A percentile compares a stretch with the other conserved stretches of the same genome.
Evolutionary conservation across 2,888 invertebrate genomes (phyloP).

Genomic region (Lordiphosa fenestrarum): DNA sequence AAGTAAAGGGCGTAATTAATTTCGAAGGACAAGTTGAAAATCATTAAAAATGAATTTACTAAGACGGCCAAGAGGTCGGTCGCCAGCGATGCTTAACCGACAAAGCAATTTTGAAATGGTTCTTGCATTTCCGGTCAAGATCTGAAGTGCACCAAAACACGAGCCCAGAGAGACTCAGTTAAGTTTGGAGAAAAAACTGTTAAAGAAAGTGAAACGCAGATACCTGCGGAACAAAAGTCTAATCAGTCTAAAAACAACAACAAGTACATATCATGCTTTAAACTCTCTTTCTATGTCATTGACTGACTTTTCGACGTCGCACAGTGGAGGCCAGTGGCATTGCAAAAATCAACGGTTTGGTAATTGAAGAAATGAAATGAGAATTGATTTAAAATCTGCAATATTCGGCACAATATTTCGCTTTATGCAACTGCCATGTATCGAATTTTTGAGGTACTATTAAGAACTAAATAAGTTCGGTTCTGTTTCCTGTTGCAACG

Average conservation of each 20-base stretch:
- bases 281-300: conserved; percentile 74
- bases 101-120: conserved; percentile 1
- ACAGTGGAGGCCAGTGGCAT: neutral
- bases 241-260: conserved; percentile 32
- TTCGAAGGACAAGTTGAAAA: conserved; percentile 37
- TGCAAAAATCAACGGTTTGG: no score
- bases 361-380: no score
- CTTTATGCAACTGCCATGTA: no score
- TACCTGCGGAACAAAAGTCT: conserved; percentile 46
- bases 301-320: conserved; percentile 49
- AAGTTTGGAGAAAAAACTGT: conserved; percentile 16
- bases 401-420: no score
- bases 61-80: conserved; percentile 25
- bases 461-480: no score
- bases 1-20: conserved; percentile 46
- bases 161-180: conserved; percentile 13
- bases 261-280: conserved; percentile 60
- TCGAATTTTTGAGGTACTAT: no score
- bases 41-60: conserved; percentile 40
- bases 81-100: conserved; percentile 23
- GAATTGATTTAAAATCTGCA: no score
- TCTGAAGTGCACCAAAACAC: conserved; percentile 7
- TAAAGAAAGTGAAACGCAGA: conserved; percentile 37
- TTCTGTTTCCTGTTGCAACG: no score
- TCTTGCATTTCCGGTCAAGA: neutral